Percentiles rank a stretch among this genome's conserved stretches.
phyloP scores from a whole-genome alignment of 37 sponge, comb jelly and placozoan species.

The Cladorhizidae sp. region DNA sequence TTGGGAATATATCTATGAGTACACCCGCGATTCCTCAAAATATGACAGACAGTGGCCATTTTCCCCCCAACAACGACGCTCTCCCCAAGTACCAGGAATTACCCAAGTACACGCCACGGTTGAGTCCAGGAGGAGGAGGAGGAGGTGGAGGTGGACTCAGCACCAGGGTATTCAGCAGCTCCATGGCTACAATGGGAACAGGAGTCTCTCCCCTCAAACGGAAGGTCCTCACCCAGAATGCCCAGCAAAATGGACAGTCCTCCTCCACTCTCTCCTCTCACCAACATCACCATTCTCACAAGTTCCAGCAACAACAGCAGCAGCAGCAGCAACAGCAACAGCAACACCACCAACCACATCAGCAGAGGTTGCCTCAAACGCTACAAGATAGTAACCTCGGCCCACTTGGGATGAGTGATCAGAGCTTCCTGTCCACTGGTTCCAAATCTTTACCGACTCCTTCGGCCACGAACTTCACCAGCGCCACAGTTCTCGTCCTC shows the following conservation, averaged over 20 bases:
- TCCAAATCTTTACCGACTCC: slow-evolving; percentile 14
- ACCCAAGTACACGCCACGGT: background rate
- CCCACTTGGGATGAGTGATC: slow-evolving; percentile 1
- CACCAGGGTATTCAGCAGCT: background rate
- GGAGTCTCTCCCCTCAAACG: slow-evolving; percentile 27
- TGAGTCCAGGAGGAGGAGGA: background rate
- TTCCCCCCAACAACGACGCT: background rate
- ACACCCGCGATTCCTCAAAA: slow-evolving; percentile 19
- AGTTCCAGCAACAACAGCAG: background rate
- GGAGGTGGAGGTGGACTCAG: background rate
- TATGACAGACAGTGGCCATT: background rate
- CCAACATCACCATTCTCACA: background rate
- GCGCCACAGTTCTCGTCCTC: slow-evolving; percentile 53
- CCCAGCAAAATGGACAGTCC: background rate
- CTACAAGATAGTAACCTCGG: background rate
- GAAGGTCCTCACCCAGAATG: slow-evolving; percentile 17
- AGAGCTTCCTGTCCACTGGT: background rate
- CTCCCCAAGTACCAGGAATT: slow-evolving; percentile 30
- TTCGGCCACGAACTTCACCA: slow-evolving; percentile 22
- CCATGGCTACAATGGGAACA: background rate
- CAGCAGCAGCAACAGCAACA: background rate
- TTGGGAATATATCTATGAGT: slow-evolving; percentile 38
- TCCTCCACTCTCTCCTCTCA: background rate
- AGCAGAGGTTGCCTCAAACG: too few species aligned
- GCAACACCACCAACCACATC: background rate